Percentiles rank a stretch among this genome's conserved stretches.
Evolutionary conservation across 2,888 invertebrate species (phyloP).

Genomic region (Aleiodes alternator): DNA sequence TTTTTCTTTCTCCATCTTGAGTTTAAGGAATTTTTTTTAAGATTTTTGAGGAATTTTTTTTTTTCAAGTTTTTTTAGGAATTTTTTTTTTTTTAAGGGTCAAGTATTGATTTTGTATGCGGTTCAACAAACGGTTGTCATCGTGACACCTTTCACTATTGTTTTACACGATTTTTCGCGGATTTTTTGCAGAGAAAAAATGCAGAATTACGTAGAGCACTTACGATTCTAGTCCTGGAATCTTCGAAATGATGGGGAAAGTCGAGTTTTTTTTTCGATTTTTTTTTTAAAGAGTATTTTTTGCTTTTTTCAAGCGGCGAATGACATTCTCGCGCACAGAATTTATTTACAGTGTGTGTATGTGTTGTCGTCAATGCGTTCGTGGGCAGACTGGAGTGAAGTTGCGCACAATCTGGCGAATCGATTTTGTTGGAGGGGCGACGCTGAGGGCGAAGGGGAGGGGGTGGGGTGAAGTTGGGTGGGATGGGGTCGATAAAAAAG

Average conservation of each 20-base stretch:
- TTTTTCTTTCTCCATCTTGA: not conserved
- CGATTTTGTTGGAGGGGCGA: not conserved
- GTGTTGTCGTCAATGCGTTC: too few species aligned
- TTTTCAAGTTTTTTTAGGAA: not conserved
- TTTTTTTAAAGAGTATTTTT: too few species aligned
- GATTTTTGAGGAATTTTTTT: not conserved
- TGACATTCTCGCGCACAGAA: too few species aligned
- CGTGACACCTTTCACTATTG: not conserved
- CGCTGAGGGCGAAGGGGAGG: too few species aligned
- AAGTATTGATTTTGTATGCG: conserved; percentile 44
- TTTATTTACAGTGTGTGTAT: too few species aligned
- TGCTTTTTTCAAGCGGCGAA: too few species aligned
- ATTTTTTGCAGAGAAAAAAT: not conserved
- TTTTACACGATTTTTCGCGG: not conserved
- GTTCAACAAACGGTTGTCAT: conserved; percentile 36
- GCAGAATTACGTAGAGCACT: not conserved
- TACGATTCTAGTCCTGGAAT: too few species aligned
- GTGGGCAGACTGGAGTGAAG: not conserved
- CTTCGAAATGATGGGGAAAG: too few species aligned
- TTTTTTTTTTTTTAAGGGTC: not conserved
- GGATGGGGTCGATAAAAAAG: not conserved
- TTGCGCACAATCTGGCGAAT: not conserved
- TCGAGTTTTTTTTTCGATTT: too few species aligned
- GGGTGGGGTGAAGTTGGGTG: not conserved
- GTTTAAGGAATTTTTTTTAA: not conserved